phyloP scores from a whole-genome alignment of 2,113 vertebrate genomes.

The Cariama cristata region DNA sequence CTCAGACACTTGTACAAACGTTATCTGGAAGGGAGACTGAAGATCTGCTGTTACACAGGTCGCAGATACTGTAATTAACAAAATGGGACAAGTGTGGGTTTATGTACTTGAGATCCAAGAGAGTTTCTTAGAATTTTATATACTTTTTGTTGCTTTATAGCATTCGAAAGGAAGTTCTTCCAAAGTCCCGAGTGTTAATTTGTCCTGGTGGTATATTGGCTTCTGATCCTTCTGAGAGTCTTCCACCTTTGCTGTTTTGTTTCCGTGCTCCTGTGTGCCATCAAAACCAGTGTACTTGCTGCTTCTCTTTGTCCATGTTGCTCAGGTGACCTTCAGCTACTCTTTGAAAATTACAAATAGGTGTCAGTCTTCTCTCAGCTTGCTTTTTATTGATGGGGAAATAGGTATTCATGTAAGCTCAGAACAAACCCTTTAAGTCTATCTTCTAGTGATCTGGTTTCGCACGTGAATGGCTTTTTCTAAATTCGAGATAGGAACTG shows the following conservation, averaged over 20 bases:
- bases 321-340: neutral
- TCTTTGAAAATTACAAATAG: neutral
- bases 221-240: neutral
- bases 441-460: neutral
- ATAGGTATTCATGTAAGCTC: neutral
- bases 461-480: neutral
- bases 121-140: neutral
- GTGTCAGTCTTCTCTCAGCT: neutral
- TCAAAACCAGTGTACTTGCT: neutral
- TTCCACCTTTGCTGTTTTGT: neutral
- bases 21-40: neutral
- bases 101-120: neutral
- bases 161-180: neutral
- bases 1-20: rapidly evolving
- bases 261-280: neutral
- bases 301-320: neutral
- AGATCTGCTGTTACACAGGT: neutral
- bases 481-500: neutral
- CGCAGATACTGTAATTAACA: neutral
- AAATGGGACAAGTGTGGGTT: neutral
- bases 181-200: neutral
- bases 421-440: neutral
- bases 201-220: neutral
- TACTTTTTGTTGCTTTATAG: neutral
- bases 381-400: neutral